These are phyloP conservation scores for Cerastis rubricosa DNA, from an alignment of 2,888 invertebrate genomes.

Conservation along the genomic window DNA sequence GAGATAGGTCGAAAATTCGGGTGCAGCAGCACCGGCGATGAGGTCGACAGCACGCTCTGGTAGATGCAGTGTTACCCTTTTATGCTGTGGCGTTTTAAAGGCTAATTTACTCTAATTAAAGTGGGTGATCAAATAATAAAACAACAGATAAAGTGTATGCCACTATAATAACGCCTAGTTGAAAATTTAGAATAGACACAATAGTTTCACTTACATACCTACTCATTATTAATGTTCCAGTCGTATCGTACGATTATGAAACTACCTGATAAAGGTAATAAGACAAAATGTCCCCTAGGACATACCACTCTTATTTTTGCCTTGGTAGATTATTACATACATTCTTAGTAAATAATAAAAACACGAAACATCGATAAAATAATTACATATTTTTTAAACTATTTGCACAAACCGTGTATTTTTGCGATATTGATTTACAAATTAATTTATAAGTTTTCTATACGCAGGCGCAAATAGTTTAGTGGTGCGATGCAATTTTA, in stretches of 20 bases:
- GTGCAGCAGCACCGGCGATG: no score
- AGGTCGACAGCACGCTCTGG: no score
- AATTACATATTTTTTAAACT: neutral
- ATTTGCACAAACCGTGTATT: neutral
- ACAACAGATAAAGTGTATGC: constrained; percentile 32
- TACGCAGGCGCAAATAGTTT: neutral
- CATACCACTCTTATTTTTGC: neutral
- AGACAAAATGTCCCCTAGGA: neutral
- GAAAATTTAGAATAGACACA: constrained; percentile 44
- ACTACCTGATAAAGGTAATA: neutral
- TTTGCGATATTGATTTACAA: neutral
- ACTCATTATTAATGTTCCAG: constrained; percentile 24
- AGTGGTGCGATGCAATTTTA: neutral
- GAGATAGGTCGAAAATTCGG: neutral
- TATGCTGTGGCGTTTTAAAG: neutral
- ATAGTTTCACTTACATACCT: constrained; percentile 40
- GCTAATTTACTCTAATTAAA: neutral
- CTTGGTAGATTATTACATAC: neutral
- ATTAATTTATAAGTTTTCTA: neutral
- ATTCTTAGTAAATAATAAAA: neutral
- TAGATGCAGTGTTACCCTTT: neutral
- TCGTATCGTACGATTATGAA: constrained; percentile 12
- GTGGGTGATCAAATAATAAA: constrained; percentile 29
- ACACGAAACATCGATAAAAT: neutral
- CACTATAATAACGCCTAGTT: constrained; percentile 41